phyloP scores from a whole-genome alignment of 2,888 invertebrate species.

The Boloria euphrosyne region DNA sequence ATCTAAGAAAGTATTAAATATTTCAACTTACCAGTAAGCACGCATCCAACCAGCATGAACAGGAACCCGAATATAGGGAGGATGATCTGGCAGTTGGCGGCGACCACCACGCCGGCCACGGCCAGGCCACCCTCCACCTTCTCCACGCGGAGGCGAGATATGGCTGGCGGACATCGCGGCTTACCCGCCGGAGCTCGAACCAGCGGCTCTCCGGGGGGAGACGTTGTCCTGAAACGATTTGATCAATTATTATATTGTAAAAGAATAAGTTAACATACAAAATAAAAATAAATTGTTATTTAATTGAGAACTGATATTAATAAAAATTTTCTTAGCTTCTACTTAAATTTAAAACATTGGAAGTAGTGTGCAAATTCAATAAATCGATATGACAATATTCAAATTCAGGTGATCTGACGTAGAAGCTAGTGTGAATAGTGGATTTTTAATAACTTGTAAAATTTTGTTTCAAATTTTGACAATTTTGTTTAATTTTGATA shows the following conservation, averaged over 20 bases:
- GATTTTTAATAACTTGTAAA: too few relatives aligned
- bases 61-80: conserved; percentile 89
- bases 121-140: conserved; percentile 89
- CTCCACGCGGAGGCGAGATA: conserved; percentile 87
- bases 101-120: conserved; percentile 89
- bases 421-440: too few relatives aligned
- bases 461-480: too few relatives aligned
- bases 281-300: background rate
- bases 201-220: conserved; percentile 82
- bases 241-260: background rate
- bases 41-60: conserved; percentile 88
- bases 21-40: conserved; percentile 84
- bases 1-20: too few relatives aligned
- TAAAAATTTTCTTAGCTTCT: too few relatives aligned
- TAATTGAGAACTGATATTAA: too few relatives aligned
- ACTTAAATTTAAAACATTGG: too few relatives aligned
- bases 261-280: background rate
- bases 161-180: conserved; percentile 85
- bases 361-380: too few relatives aligned
- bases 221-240: conserved; percentile 60
- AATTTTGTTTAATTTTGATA: too few relatives aligned
- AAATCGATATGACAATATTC: too few relatives aligned
- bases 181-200: conserved; percentile 80
- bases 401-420: too few relatives aligned
- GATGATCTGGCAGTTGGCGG: conserved; percentile 89